Conservation (phyloP, 1,140 invertebrate genomes). For the Epicauta chinensis region DNA sequence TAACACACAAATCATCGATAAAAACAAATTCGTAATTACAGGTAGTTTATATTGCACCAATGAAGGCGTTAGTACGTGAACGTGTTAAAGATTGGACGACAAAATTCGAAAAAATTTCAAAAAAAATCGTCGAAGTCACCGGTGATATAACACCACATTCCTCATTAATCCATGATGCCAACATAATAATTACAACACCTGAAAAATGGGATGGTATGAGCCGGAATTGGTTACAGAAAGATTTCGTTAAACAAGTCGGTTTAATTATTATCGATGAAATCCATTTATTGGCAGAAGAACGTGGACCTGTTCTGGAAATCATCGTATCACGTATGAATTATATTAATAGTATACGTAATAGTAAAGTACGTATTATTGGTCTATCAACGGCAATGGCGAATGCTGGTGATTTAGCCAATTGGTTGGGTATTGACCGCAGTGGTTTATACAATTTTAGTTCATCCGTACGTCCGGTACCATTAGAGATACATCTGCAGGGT, state of each 20-base stretch:
- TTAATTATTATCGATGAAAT: conserved; percentile 98
- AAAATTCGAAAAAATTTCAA: conserved; percentile 67
- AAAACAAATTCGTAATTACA: conserved; percentile 40
- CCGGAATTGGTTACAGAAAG: conserved; percentile 93
- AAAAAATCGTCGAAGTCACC: conserved; percentile 93
- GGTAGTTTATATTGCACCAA: conserved; percentile 96
- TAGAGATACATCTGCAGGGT: conserved; percentile 91
- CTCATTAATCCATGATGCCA: conserved; percentile 71
- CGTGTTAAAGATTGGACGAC: conserved; percentile 94
- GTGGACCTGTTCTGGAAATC: conserved; percentile 79
- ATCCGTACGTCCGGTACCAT: conserved; percentile 92
- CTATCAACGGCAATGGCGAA: conserved; percentile 97
- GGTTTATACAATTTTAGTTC: conserved; percentile 98
- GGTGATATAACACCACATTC: conserved; percentile 94
- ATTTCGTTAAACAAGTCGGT: conserved; percentile 89
- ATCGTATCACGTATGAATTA: conserved; percentile 66
- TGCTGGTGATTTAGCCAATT: conserved; percentile 92
- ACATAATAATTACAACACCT: conserved; percentile 96
- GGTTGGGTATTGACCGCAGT: conserved; percentile 84
- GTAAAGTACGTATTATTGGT: conserved; percentile 77
- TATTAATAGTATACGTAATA: conserved; percentile 40
- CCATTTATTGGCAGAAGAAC: conserved; percentile 87
- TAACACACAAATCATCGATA: neutral
- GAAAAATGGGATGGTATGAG: conserved; percentile 99
- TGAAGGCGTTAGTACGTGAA: conserved; percentile 96